Evolutionary conservation across 2,888 invertebrate species (phyloP).

Genomic region (Eudemis profundana): DNA sequence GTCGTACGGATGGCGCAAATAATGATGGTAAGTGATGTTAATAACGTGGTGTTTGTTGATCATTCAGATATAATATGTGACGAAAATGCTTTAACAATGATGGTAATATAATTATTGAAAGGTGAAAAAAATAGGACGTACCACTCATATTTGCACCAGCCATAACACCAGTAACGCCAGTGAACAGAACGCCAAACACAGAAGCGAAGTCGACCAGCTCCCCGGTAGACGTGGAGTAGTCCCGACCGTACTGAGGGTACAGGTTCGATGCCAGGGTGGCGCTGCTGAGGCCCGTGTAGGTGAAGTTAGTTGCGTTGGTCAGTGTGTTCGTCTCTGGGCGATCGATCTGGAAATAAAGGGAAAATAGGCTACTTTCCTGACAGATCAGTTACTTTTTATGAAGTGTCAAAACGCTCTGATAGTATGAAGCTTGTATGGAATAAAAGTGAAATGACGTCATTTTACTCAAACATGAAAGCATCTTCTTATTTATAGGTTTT

Average conservation of each 20-base stretch:
- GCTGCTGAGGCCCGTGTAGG: constrained; percentile 92
- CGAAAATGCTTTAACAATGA: no score
- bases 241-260: constrained; percentile 88
- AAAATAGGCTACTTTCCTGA: neutral
- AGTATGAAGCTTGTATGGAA: no score
- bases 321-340: constrained; percentile 91
- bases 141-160: constrained; percentile 99
- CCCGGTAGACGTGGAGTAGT: constrained; percentile 90
- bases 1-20: no score
- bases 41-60: no score
- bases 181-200: constrained; percentile 99
- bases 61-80: no score
- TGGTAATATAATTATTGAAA: no score
- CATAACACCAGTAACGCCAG: constrained; percentile 99
- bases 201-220: constrained; percentile 93
- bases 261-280: constrained; percentile 92
- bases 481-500: no score
- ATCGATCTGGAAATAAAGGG: constrained; percentile 85
- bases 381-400: no score
- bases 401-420: no score
- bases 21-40: no score
- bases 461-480: no score
- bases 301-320: constrained; percentile 73
- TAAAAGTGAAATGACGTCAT: no score
- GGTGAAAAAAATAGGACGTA: constrained; percentile 57